phyloP scores from a whole-genome alignment of 1,140 invertebrate species.

The Schlechtendalia chinensis region DNA sequence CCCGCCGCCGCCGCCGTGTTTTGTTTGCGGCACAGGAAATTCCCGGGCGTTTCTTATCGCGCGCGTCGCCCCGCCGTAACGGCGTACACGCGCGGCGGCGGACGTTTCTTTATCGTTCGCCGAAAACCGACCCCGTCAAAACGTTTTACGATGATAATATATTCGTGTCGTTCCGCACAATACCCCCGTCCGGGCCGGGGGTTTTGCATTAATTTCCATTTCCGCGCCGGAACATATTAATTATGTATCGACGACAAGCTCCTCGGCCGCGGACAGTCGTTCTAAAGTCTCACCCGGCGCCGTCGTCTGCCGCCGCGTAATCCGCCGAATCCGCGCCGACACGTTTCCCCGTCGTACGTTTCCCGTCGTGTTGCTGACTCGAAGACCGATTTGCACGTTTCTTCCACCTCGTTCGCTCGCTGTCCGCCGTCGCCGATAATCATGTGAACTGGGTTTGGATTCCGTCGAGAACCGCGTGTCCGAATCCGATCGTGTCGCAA shows the following conservation, averaged over 20 bases:
- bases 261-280: background rate
- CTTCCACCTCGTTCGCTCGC: too few species aligned
- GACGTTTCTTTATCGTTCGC: conserved; percentile 40
- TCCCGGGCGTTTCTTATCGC: conserved; percentile 41
- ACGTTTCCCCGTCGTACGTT: too few species aligned
- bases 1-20: background rate
- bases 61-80: background rate
- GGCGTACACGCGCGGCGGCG: background rate
- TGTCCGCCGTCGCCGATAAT: too few species aligned
- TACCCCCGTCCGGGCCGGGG: background rate
- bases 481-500: too few species aligned
- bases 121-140: background rate
- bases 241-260: conserved; percentile 40
- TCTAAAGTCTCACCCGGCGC: background rate
- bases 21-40: conserved; percentile 41
- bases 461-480: too few species aligned
- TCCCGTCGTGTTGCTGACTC: too few species aligned
- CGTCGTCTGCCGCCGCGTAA: too few species aligned
- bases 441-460: too few species aligned
- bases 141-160: conserved; percentile 16
- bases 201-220: conserved; percentile 47
- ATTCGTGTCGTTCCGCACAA: conserved; percentile 40
- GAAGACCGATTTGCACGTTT: too few species aligned
- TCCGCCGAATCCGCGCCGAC: background rate
- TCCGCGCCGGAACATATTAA: conserved; percentile 25